Percentiles rank a stretch among this genome's conserved stretches.
Evolutionary conservation across 2,113 vertebrate genomes (phyloP).

Genomic region (Acanthisitta chloris): DNA sequence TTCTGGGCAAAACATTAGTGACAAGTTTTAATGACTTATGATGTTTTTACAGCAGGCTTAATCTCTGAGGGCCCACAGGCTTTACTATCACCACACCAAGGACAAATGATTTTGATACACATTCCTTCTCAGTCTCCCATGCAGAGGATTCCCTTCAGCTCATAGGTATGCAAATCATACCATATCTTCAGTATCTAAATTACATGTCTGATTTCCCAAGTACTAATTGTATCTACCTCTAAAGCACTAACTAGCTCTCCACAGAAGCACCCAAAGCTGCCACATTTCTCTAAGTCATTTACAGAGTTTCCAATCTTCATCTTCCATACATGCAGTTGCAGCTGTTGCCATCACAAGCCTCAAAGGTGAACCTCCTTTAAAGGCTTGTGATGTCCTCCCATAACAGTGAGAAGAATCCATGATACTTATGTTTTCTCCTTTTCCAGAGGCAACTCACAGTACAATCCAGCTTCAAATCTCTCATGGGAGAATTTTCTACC

Average conservation of each 20-base stretch:
- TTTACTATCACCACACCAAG: background rate
- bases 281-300: background rate
- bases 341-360: background rate
- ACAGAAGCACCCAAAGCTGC: background rate
- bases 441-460: background rate
- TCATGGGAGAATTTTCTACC: background rate
- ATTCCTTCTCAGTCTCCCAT: background rate
- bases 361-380: background rate
- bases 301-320: background rate
- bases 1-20: background rate
- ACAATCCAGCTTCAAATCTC: background rate
- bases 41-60: background rate
- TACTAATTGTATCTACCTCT: background rate
- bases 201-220: background rate
- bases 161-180: fast-evolving
- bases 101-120: background rate
- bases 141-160: background rate
- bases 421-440: background rate
- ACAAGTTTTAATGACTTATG: background rate
- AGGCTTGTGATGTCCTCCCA: no score
- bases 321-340: background rate
- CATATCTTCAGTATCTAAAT: background rate
- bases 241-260: background rate
- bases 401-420: background rate
- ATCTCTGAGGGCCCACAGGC: background rate